Conservation (phyloP, 2,888 invertebrate genomes). For the Bellardia pandia region DNA sequence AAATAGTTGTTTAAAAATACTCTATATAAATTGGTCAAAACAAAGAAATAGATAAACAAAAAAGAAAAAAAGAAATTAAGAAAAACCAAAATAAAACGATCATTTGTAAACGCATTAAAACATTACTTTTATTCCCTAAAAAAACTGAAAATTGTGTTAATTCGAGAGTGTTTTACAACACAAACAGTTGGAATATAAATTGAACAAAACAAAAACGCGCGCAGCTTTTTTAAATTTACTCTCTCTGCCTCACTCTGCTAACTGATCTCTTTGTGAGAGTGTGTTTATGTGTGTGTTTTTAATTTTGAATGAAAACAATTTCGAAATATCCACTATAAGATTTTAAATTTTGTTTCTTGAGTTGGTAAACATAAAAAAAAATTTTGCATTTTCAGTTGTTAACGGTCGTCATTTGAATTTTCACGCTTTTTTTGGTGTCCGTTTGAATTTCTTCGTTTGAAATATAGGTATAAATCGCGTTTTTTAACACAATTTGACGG, state of each 20-base stretch:
- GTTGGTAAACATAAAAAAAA: conserved; percentile 73
- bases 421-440: conserved; percentile 75
- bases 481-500: background rate
- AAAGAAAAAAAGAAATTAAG: conserved; percentile 24
- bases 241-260: background rate
- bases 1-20: conserved; percentile 43
- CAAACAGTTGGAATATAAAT: conserved; percentile 17
- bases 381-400: conserved; percentile 80
- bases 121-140: conserved; percentile 25
- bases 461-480: conserved; percentile 26
- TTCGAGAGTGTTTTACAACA: conserved; percentile 29
- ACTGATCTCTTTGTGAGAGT: conserved; percentile 26
- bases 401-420: conserved; percentile 81
- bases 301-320: conserved; percentile 61
- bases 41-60: conserved; percentile 39
- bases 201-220: conserved; percentile 49
- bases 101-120: background rate
- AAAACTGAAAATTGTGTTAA: conserved; percentile 35
- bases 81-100: conserved; percentile 51
- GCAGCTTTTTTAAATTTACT: conserved; percentile 59
- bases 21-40: conserved; percentile 67
- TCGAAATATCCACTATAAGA: conserved; percentile 47
- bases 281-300: background rate
- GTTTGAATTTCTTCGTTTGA: conserved; percentile 11
- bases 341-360: conserved; percentile 42